A percentile compares a stretch with the other conserved stretches of the same genome.
Conservation (phyloP, 2,888 invertebrate genomes). For the Cotesia congregata region DNA sequence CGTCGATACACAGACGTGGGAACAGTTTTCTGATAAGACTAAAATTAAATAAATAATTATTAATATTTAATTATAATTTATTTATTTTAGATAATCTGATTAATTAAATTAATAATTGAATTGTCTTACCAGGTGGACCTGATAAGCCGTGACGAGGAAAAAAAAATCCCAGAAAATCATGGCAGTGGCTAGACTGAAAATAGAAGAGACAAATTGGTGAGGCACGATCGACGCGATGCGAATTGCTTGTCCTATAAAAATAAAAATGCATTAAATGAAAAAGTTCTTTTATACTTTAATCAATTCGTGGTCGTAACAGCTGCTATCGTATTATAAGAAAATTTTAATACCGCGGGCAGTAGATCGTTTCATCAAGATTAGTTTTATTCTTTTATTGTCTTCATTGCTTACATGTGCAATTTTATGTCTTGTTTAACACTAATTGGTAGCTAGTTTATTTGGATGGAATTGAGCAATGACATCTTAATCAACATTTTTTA, state of each 20-base stretch:
- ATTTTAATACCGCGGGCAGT: slow-evolving; percentile 28
- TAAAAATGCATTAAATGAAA: slow-evolving; percentile 31
- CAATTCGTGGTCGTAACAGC: slow-evolving; percentile 23
- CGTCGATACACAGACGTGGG: too few relatives aligned
- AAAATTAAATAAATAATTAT: neutral
- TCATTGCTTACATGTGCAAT: too few relatives aligned
- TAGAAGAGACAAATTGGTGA: neutral
- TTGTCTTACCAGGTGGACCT: neutral
- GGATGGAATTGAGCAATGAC: too few relatives aligned
- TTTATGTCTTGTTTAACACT: too few relatives aligned
- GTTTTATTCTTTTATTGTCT: too few relatives aligned
- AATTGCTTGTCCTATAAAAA: slow-evolving; percentile 33
- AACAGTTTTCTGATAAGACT: neutral
- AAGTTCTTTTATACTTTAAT: slow-evolving; percentile 36
- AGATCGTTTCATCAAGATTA: slow-evolving; percentile 25
- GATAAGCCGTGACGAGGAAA: neutral
- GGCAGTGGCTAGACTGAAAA: slow-evolving; percentile 15
- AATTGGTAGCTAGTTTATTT: too few relatives aligned
- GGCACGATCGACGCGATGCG: slow-evolving; percentile 11
- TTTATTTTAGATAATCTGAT: neutral
- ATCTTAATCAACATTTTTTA: too few relatives aligned
- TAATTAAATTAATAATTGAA: neutral
- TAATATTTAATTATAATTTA: neutral
- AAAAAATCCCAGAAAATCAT: slow-evolving; percentile 24
- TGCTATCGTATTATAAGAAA: slow-evolving; percentile 31